Percentiles rank a stretch among this genome's conserved stretches.
phyloP scores from a whole-genome alignment of 1,140 invertebrate genomes.

The Leptinotarsa undecemlineata region DNA sequence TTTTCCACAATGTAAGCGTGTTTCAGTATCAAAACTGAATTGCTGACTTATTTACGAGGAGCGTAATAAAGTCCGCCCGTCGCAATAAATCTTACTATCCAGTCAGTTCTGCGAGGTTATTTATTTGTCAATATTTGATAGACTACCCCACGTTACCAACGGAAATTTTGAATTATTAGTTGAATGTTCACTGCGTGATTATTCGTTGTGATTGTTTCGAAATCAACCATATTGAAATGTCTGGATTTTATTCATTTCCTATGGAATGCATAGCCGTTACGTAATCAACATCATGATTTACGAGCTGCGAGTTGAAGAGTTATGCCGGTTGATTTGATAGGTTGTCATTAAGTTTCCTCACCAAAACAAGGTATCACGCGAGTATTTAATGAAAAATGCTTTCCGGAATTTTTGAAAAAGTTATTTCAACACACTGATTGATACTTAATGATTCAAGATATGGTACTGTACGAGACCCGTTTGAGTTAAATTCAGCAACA shows the following conservation, averaged over 20 bases:
- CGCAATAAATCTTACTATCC: conserved; percentile 39
- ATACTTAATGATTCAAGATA: too few species aligned
- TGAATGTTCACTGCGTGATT: neutral
- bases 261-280: neutral
- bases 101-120: conserved; percentile 32
- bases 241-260: neutral
- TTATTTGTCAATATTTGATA: conserved; percentile 44
- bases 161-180: neutral
- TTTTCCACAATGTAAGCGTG: neutral
- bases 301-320: too few species aligned
- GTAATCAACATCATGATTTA: neutral
- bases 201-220: neutral
- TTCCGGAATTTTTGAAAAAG: too few species aligned
- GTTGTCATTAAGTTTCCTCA: too few species aligned
- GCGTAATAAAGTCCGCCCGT: conserved; percentile 39
- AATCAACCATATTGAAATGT: neutral
- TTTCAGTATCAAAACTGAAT: conserved; percentile 37
- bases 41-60: conserved; percentile 44
- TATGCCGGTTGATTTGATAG: too few species aligned
- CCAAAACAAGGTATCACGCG: too few species aligned
- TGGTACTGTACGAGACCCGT: too few species aligned
- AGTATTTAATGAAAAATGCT: too few species aligned
- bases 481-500: too few species aligned
- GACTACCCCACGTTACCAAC: conserved; percentile 28
- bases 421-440: too few species aligned